Conservation (phyloP, 2,113 vertebrate species). For the Pseudopipra pipra region DNA sequence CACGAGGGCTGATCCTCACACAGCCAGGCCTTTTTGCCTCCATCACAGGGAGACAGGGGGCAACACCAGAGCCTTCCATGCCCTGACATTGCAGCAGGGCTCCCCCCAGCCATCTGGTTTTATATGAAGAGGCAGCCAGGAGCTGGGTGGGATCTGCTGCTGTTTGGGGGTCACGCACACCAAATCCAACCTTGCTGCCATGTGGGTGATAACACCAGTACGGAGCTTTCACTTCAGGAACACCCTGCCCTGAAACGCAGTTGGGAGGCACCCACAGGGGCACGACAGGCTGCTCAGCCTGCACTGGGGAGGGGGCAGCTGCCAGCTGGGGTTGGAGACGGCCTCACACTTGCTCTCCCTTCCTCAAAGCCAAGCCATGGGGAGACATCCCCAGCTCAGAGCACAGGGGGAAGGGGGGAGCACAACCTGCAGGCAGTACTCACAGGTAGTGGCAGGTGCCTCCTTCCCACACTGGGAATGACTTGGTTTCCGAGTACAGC, state of each 20-base stretch:
- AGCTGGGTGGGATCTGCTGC: background rate
- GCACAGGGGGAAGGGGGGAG: background rate
- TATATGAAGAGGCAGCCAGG: background rate
- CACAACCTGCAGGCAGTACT: conserved; percentile 60
- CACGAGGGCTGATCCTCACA: background rate
- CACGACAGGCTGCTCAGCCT: background rate
- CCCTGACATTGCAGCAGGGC: background rate
- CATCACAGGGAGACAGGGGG: accelerated
- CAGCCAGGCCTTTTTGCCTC: background rate
- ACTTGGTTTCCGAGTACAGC: conserved; percentile 91
- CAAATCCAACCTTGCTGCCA: background rate
- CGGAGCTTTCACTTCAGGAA: background rate
- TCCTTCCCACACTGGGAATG: conserved; percentile 89
- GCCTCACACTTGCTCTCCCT: background rate
- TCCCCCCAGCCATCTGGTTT: background rate
- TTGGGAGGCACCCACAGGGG: background rate
- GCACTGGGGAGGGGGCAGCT: background rate
- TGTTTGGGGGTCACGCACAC: background rate
- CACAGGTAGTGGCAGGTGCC: conserved; percentile 86
- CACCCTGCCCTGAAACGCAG: background rate
- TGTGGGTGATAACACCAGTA: accelerated
- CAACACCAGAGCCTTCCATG: background rate
- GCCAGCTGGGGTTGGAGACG: background rate
- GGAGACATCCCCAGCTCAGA: background rate
- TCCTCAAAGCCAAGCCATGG: background rate